Conservation (phyloP, 2,797 vertebrate species). For the Denticeps clupeoides region DNA sequence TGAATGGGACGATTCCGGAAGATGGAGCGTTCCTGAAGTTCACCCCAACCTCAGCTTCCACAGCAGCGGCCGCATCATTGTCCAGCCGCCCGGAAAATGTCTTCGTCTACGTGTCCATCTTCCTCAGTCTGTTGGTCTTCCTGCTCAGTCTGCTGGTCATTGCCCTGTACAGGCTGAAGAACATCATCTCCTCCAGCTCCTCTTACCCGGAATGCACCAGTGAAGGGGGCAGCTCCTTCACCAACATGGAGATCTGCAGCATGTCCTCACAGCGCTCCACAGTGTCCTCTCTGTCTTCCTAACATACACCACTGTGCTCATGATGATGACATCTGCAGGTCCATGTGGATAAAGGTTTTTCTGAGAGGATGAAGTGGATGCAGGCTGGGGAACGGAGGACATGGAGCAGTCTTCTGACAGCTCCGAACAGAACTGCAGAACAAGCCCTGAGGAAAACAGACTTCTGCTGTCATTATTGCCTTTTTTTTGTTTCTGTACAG, state of each 20-base stretch:
- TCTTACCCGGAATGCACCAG: constrained; percentile 83
- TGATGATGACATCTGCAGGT: no score
- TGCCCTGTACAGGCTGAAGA: constrained; percentile 92
- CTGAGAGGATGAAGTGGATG: no score
- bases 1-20: constrained; percentile 49
- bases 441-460: no score
- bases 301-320: no score
- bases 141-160: constrained; percentile 84
- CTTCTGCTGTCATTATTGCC: no score
- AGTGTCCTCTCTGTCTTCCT: constrained; percentile 70
- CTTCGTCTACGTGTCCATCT: constrained; percentile 89
- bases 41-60: constrained; percentile 74
- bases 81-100: constrained; percentile 70
- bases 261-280: constrained; percentile 75
- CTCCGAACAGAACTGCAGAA: no score
- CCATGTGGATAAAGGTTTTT: no score
- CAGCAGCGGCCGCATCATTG: constrained; percentile 60
- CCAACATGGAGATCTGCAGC: constrained; percentile 90
- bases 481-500: no score
- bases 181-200: constrained; percentile 88
- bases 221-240: constrained; percentile 84
- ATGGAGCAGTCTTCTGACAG: no score
- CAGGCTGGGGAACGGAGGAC: no score
- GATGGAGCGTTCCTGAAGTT: constrained; percentile 78
- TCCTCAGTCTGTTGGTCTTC: constrained; percentile 85